Percentiles rank a stretch among this genome's conserved stretches.
These are phyloP conservation scores for Amia ocellicauda DNA, from an alignment of 2,113 vertebrate species.

Conservation along the genomic window DNA sequence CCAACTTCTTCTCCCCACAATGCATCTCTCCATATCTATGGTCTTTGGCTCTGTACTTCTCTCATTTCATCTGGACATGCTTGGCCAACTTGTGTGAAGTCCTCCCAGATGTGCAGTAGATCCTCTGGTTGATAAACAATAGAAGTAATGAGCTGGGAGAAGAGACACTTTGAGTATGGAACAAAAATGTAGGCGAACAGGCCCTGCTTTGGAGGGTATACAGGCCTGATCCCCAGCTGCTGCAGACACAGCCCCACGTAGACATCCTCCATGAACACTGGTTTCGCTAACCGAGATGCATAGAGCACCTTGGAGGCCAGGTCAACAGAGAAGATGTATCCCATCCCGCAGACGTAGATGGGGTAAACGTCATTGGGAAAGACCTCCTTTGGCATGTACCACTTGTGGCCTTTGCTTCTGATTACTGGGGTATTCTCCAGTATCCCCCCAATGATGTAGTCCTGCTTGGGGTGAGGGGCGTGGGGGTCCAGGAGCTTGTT, in stretches of 20 bases:
- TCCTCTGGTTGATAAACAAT: not conserved
- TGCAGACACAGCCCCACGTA: conserved; percentile 46
- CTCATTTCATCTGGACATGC: conserved; percentile 15
- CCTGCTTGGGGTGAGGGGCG: fast-evolving
- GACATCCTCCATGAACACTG: conserved; percentile 48
- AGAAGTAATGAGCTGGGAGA: not conserved
- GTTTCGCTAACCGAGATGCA: not conserved
- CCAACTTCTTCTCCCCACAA: too few relatives aligned
- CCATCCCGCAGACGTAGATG: conserved; percentile 37
- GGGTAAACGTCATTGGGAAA: conserved; percentile 29
- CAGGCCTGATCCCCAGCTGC: not conserved
- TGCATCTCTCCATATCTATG: too few relatives aligned
- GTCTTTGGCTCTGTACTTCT: too few relatives aligned
- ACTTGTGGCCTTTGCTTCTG: not conserved
- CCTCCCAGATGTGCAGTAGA: not conserved
- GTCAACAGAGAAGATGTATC: conserved; percentile 35
- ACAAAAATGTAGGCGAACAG: conserved; percentile 5
- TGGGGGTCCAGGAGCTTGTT: not conserved
- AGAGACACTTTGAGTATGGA: conserved; percentile 17
- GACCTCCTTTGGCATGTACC: conserved; percentile 26
- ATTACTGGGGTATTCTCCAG: not conserved
- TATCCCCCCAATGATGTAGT: not conserved
- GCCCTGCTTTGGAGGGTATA: fast-evolving
- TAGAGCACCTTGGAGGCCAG: not conserved
- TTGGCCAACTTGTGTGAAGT: not conserved